These are phyloP conservation scores for Loripinus fragilis DNA, from an alignment of 2,888 invertebrate genomes.

Conservation along the genomic window DNA sequence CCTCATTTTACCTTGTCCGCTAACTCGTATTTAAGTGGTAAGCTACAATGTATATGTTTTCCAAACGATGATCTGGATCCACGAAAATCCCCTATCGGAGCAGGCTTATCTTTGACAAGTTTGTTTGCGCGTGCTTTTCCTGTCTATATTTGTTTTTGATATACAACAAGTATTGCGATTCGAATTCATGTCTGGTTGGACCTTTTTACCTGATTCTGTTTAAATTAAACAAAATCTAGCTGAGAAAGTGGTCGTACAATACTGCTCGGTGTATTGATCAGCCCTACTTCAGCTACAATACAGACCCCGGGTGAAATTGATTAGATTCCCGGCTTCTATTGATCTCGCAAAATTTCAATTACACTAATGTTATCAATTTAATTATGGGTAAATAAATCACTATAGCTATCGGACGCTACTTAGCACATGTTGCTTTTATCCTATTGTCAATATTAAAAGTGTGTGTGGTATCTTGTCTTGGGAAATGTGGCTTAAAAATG, in stretches of 20 bases:
- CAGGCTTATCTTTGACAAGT: too few relatives aligned
- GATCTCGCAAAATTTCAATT: slow-evolving; percentile 25
- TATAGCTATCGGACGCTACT: slow-evolving; percentile 5
- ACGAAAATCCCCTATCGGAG: too few relatives aligned
- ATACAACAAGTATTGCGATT: too few relatives aligned
- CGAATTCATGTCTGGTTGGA: too few relatives aligned
- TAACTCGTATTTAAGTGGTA: too few relatives aligned
- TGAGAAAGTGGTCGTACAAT: slow-evolving; percentile 8
- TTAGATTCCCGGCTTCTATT: slow-evolving; percentile 14
- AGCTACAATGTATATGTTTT: too few relatives aligned
- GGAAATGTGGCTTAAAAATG: background rate
- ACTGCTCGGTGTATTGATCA: slow-evolving; percentile 9
- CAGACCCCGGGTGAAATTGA: slow-evolving; percentile 13
- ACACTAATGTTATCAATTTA: slow-evolving; percentile 21
- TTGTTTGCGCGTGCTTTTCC: too few relatives aligned
- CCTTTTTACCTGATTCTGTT: too few relatives aligned
- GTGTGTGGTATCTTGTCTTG: slow-evolving; percentile 17
- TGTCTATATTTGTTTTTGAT: too few relatives aligned
- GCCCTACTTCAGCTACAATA: background rate
- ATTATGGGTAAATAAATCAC: slow-evolving; percentile 9
- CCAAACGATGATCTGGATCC: too few relatives aligned
- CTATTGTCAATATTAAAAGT: slow-evolving; percentile 11
- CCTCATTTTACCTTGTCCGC: too few relatives aligned
- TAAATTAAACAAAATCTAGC: slow-evolving; percentile 5
- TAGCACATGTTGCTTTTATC: slow-evolving; percentile 18